Percentiles rank a stretch among this genome's conserved stretches.
Evolutionary conservation across 53 echinoderm and acorn worm genomes (phyloP).

Genomic region (Holothuria leucospilota): DNA sequence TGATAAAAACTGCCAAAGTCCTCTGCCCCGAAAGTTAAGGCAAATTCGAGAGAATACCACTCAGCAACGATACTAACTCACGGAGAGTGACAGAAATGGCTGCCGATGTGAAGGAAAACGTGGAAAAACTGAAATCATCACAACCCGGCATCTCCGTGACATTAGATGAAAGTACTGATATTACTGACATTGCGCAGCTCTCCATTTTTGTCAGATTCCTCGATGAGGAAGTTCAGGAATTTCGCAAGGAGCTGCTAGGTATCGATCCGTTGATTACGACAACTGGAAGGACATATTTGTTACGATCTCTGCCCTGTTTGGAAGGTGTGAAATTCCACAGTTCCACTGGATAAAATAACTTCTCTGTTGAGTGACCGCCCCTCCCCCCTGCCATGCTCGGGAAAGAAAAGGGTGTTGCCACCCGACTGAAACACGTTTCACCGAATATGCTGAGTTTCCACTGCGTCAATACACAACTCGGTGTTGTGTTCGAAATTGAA

Average conservation of each 20-base stretch:
- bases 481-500: background rate
- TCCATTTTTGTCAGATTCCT: too few relatives aligned
- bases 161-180: too few relatives aligned
- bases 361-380: background rate
- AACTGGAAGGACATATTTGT: slow-evolving; percentile 1
- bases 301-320: background rate
- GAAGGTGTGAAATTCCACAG: background rate
- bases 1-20: too few relatives aligned
- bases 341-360: background rate
- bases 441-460: background rate
- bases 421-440: background rate
- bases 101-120: too few relatives aligned
- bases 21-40: too few relatives aligned
- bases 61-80: too few relatives aligned
- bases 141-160: too few relatives aligned
- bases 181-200: too few relatives aligned
- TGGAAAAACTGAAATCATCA: too few relatives aligned
- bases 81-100: too few relatives aligned
- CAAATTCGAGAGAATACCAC: too few relatives aligned
- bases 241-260: background rate
- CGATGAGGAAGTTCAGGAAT: too few relatives aligned
- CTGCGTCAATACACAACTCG: background rate
- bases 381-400: slow-evolving; percentile 16
- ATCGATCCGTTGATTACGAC: background rate
- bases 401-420: background rate